phyloP scores from a whole-genome alignment of 2,888 invertebrate genomes.

The Euspilapteryx auroguttella region DNA sequence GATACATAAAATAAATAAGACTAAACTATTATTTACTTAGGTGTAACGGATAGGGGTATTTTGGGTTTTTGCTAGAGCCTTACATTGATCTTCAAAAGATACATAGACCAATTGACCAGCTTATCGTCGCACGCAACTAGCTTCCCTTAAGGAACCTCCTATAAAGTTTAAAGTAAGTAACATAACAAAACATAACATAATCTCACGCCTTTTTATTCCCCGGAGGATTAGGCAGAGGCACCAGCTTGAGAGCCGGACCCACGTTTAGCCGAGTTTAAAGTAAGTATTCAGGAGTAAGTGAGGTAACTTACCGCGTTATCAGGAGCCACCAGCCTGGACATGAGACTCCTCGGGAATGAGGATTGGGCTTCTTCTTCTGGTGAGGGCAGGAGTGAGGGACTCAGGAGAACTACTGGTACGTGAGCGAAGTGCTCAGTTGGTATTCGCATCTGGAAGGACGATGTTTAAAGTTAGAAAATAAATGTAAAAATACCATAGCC shows the following conservation, averaged over 20 bases:
- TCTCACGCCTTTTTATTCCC: background rate
- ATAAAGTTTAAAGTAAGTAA: background rate
- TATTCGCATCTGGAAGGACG: slow-evolving; percentile 77
- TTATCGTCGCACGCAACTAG: too few relatives aligned
- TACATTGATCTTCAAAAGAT: too few relatives aligned
- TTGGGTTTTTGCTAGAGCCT: background rate
- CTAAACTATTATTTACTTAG: too few relatives aligned
- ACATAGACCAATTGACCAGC: too few relatives aligned
- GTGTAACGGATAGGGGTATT: background rate
- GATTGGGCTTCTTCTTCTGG: slow-evolving; percentile 71
- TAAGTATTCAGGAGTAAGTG: too few relatives aligned
- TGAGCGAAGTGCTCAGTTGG: slow-evolving; percentile 94
- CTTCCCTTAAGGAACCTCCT: too few relatives aligned
- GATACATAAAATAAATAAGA: too few relatives aligned
- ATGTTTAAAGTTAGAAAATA: too few relatives aligned
- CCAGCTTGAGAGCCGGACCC: background rate
- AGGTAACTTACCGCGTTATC: slow-evolving; percentile 41
- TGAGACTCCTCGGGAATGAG: slow-evolving; percentile 68
- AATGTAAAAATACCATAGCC: too few relatives aligned
- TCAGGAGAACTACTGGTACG: slow-evolving; percentile 89
- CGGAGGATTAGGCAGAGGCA: background rate
- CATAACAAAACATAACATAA: too few relatives aligned
- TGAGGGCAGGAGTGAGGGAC: slow-evolving; percentile 79
- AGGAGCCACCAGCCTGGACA: slow-evolving; percentile 64
- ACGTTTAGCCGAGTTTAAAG: too few relatives aligned